Base-by-base conservation (phyloP, 2,888 invertebrate genomes). In the Netelia melanura region DNA sequence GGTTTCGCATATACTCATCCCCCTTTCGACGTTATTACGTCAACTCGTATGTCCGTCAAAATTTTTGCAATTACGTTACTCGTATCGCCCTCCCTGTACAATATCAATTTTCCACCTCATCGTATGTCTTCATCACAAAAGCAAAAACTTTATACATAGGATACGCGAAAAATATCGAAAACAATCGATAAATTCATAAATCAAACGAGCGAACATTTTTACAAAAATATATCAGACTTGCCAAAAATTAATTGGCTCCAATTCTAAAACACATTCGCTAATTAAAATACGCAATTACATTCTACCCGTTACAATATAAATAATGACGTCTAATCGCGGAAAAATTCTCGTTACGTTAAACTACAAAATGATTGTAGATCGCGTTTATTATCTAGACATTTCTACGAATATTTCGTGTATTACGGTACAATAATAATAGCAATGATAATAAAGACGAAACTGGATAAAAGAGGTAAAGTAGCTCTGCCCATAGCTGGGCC, bases 21-120 rank as follows among this genome's bases (percentile, higher is more conserved):
- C 30, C 43, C 17, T 58, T 58, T 68, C 67, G 67, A 48, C 56
- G 67, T 72, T 70, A 64, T 64, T 68, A 25, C 52, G 64, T 54
- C 67, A 3, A 2, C 64, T 68, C 30, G 23, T 58, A 62, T 43
- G 65, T 65, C 48, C 25, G 9, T 77, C 54, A 77, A 78, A 30
- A 74, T 23, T 54, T 72, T 44, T 23, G 61, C 43, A 68, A 30
- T 56, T 10, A 75, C 58, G 79, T 72, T 72, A 11, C 67, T 62
- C 62, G 30, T 62, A 21, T 6, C 10, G 14, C 23, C 58, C 9
- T 17, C 9, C 17, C 21, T 58, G 9, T 58, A 17, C 56, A 14
- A 52, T 52, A 17, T 58, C 58, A 17, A 58, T 58, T 17, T 58
- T 58, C 21, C 17, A 58, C 17, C 17, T 17, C 17, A 58, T 58